Evolutionary conservation across 2,888 invertebrate genomes (phyloP), one percentile per base, ranked within the genome.

Genomic region (Alviniconcha strummeri): DNA sequence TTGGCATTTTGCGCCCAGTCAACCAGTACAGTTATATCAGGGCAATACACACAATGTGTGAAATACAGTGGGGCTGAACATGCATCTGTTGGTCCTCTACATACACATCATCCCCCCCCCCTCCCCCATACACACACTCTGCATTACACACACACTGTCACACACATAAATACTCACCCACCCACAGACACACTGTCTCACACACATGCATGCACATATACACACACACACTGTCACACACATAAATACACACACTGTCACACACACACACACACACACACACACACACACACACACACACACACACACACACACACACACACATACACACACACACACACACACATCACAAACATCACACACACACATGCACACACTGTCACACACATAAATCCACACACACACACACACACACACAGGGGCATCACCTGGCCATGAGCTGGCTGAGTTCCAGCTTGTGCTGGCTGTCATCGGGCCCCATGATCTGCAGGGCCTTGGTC

Each of bases 401-500:
- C 76, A 56, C 76, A 56, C n/a, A 6, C 60, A 78, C 5, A 6
- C 13, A 11, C 60, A 11, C 60, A 60, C 9, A 71, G 8, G 19
- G n/a, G 71, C 17, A 17, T 15, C 84, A 93, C 93, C 92, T 92
- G 8, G 93, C 93, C 83, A 93, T 87, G 8, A 94, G 91, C 88
- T 94, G 93, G 85, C 91, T 90, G 15, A 93, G 88, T 83, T 94
- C 93, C 5, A 89, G 17, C 97, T 97, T 90, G 85, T 92, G 89
- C 74, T 88, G 84, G 7, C 87, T 84, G 84, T 92, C 91, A 81
- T 92, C 92, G 78, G 91, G 89, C 56, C 89, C 85, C 72, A 90
- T 88, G 81, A 99, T 94, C 57, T 99, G 94, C 96, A 97, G 97
- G 0, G 97, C 96, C 78, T 98, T 94, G 0, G 98, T 98, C 92